Conservation (phyloP, 2,797 vertebrate genomes). For the Chelidonichthys spinosus region DNA sequence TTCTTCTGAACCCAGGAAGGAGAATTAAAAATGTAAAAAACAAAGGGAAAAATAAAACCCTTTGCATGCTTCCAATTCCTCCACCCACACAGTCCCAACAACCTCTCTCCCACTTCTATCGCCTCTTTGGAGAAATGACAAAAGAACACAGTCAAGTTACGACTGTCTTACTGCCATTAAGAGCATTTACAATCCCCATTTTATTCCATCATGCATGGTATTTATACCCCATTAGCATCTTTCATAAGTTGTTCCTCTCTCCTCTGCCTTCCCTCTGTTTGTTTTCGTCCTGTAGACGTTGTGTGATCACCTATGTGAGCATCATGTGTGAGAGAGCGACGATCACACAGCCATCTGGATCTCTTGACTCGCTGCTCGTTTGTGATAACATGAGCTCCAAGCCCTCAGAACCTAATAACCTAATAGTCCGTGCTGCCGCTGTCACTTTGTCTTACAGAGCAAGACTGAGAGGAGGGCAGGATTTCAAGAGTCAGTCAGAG, state of each 20-base stretch:
- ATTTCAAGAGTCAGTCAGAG: slow-evolving; percentile 34
- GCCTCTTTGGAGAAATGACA: no score
- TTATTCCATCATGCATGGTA: slow-evolving; percentile 2
- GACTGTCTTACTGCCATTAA: no score
- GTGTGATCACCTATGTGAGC: not conserved
- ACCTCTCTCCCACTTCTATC: not conserved
- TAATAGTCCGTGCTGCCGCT: slow-evolving; percentile 58
- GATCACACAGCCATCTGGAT: slow-evolving; percentile 57
- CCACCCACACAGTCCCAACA: slow-evolving; percentile 2
- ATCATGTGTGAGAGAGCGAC: slow-evolving; percentile 11
- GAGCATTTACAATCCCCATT: no score
- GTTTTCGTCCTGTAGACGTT: slow-evolving; percentile 19
- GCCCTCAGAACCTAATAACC: slow-evolving; percentile 47
- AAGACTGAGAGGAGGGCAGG: slow-evolving; percentile 26
- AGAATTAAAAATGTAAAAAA: not conserved
- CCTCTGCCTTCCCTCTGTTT: not conserved
- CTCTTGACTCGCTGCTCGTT: slow-evolving; percentile 59
- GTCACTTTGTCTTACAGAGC: slow-evolving; percentile 60
- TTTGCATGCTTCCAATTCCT: not conserved
- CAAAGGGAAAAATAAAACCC: not conserved
- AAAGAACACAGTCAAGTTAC: no score
- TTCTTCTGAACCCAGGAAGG: not conserved
- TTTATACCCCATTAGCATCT: slow-evolving; percentile 28
- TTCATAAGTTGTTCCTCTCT: not conserved
- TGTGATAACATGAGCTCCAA: slow-evolving; percentile 58